Percentiles rank a stretch among this genome's conserved stretches.
Conservation (phyloP, 2,888 invertebrate species). For the Thyatira batis region DNA sequence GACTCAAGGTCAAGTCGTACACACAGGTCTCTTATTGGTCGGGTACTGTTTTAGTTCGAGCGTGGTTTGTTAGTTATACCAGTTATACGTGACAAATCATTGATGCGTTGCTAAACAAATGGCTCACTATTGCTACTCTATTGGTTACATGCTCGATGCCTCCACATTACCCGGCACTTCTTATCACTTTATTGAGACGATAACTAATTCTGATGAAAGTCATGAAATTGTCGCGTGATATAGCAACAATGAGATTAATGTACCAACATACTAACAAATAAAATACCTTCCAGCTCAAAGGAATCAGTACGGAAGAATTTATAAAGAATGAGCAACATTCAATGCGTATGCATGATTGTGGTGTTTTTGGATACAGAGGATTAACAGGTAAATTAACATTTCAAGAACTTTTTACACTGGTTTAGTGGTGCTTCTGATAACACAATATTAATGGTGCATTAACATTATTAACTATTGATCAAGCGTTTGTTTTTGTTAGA, state of each 20-base stretch:
- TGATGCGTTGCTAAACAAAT: too few relatives aligned
- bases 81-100: too few relatives aligned
- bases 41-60: too few relatives aligned
- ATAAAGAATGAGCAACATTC: constrained; percentile 88
- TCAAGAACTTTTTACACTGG: constrained; percentile 3
- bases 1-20: too few relatives aligned
- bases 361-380: constrained; percentile 89
- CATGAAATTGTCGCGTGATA: too few relatives aligned
- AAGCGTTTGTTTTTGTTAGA: neutral
- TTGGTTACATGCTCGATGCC: too few relatives aligned
- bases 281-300: constrained; percentile 80
- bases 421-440: neutral
- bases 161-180: too few relatives aligned
- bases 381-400: constrained; percentile 83
- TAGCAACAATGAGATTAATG: constrained; percentile 3
- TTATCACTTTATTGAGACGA: too few relatives aligned
- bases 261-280: neutral
- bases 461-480: neutral
- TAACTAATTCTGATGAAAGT: too few relatives aligned
- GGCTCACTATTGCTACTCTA: too few relatives aligned
- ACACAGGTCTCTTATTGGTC: too few relatives aligned
- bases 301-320: constrained; percentile 89
- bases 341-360: constrained; percentile 87
- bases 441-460: neutral
- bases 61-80: too few relatives aligned